Base-by-base conservation (phyloP, 2,888 invertebrate genomes). In the Pseudeuparius sepicola region DNA sequence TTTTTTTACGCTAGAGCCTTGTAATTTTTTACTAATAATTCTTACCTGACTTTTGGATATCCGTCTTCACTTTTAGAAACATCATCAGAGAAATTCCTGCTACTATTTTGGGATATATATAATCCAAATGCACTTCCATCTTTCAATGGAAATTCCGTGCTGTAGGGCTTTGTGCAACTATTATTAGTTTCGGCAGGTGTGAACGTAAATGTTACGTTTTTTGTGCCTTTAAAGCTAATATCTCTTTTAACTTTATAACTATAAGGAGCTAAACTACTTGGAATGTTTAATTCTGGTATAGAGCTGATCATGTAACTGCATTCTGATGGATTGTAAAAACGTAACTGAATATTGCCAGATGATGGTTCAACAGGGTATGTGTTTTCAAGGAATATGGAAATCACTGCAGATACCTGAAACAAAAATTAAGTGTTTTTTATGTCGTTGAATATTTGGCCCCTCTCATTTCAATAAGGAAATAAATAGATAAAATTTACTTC, bases 381-480 rank as follows among this genome's bases (percentile, higher is more conserved):
- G 57, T 79, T 82, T 73, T 87, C 73, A 34, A 89, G 64, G 14
- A 70, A 59, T 0, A 86, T 54, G 59, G 92, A 88, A 1, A 96
- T 74, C 9, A 87, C 53, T 3, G 80, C 93, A 2, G 96, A 90
- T 16, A 88, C 66, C n/a, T n/a, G n/a, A n/a, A n/a, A n/a, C n/a
- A n/a, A n/a, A n/a, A n/a, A n/a, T n/a, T n/a, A n/a, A n/a, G n/a
- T n/a, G n/a, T n/a, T n/a, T n/a, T n/a, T n/a, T n/a, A n/a, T n/a
- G n/a, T n/a, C n/a, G n/a, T n/a, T n/a, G n/a, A n/a, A n/a, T n/a
- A n/a, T n/a, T n/a, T n/a, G n/a, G n/a, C n/a, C n/a, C n/a, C n/a
- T n/a, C n/a, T n/a, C n/a, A n/a, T n/a, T n/a, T n/a, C n/a, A n/a
- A n/a, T n/a, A n/a, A n/a, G n/a, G n/a, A n/a, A n/a, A n/a, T n/a